Percentiles rank a stretch among this genome's conserved stretches.
Conservation (phyloP, 2,113 vertebrate species). For the Equus przewalskii region DNA sequence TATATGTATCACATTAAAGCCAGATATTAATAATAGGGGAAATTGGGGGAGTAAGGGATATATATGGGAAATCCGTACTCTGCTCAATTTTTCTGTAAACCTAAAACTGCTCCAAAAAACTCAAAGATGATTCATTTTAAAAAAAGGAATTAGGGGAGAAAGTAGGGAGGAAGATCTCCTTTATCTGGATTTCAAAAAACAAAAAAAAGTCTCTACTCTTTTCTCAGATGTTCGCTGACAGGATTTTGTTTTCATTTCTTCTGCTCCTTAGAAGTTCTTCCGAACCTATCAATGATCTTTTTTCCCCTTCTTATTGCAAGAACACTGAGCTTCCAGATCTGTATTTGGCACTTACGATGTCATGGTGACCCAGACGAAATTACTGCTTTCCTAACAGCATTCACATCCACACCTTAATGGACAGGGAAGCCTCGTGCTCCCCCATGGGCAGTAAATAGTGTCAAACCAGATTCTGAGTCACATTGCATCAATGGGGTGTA, state of each 20-base stretch:
- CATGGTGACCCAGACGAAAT: background rate
- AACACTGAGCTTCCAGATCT: background rate
- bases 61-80: background rate
- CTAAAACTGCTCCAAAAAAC: background rate
- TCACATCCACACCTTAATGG: background rate
- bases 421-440: background rate
- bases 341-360: background rate
- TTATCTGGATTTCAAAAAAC: background rate
- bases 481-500: no score
- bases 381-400: background rate
- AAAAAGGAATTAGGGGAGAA: background rate
- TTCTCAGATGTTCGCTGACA: background rate
- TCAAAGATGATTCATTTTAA: background rate
- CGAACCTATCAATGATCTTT: background rate
- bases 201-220: background rate
- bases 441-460: rapidly evolving
- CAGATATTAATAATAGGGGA: background rate
- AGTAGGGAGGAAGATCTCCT: background rate
- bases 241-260: background rate
- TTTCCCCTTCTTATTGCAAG: background rate
- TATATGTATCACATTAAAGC: background rate
- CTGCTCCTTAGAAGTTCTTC: background rate
- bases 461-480: background rate
- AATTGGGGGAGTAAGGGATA: rapidly evolving
- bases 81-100: background rate